Evolutionary conservation across 2,113 vertebrate genomes (phyloP), one percentile per base, ranked within the genome.

Genomic region (Ameiurus melas): DNA sequence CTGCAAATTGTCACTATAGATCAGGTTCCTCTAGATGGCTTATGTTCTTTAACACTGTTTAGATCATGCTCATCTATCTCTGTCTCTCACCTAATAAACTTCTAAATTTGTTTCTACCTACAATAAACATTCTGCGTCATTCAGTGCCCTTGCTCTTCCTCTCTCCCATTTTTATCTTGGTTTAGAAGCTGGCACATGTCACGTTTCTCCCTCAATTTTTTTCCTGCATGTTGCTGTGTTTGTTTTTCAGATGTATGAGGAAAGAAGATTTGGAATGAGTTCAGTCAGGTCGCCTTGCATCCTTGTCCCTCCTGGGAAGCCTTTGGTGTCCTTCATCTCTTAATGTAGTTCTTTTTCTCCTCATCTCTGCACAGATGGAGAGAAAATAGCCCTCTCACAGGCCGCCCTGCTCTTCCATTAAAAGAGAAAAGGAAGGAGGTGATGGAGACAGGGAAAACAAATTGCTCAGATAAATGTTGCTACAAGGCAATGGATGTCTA

Each of bases 391-490:
- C 75, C 83, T 77, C 77, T 55, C 77, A 55, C 68, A 77, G 78
- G 58, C 81, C 3, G n/a, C 22, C 17, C 27, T 82, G 25, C 43
- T 85, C 55, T 77, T 84, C 57, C 82, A 81, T 81, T 80, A 73
- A 85, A 85, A 68, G 17, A 87, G 66, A 58, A 60, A 75, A 27
- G 55, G 27, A 77, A 68, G 51, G n/a, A 16, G 89, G 87, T 90
- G 87, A 87, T 93, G 90, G 90, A 85, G 86, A 33, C 30, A 79
- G 60, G 36, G 27, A 27, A 88, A 71, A 89, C 39, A 80, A 88
- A 5, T 64, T 80, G 83, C 81, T 73, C 66, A 86, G 75, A 87
- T 82, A 55, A 83, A 68, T 82, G 79, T 73, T 81, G 33, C 53
- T 73, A 73, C 86, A 87, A 87, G 66, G 20, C 53, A 43, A 30